These are phyloP conservation scores for Amblyornis subalaris DNA, from an alignment of 2,113 vertebrate genomes.

Conservation along the genomic window DNA sequence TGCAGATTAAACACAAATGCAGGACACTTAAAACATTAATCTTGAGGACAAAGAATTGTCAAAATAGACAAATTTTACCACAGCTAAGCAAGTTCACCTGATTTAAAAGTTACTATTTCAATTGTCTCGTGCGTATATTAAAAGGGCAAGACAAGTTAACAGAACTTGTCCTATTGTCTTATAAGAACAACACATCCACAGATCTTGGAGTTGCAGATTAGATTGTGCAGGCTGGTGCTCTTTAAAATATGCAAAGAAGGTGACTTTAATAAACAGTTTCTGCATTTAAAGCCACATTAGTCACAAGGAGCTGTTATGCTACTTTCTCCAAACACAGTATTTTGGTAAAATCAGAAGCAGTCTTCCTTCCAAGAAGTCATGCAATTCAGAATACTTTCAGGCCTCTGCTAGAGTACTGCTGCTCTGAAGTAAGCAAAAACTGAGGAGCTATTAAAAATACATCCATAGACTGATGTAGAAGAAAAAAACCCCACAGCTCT, in stretches of 20 bases:
- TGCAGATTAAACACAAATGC: background rate
- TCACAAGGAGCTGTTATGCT: background rate
- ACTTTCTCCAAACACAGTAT: background rate
- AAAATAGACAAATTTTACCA: background rate
- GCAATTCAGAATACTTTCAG: background rate
- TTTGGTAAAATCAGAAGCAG: background rate
- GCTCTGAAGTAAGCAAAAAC: background rate
- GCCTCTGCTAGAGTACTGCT: background rate
- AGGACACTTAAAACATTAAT: background rate
- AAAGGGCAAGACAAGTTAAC: background rate
- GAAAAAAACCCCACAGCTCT: fast-evolving
- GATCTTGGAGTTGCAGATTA: background rate
- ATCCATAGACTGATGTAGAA: background rate
- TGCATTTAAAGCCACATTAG: background rate
- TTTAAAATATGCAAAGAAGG: background rate
- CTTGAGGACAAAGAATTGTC: background rate
- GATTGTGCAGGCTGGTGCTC: background rate
- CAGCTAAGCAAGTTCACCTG: background rate
- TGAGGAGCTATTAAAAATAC: background rate
- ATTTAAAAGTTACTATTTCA: background rate
- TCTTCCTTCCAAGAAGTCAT: background rate
- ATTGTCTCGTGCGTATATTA: background rate
- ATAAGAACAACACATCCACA: background rate
- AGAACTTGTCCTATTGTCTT: background rate
- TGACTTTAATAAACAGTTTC: background rate